A percentile compares a stretch with the other conserved stretches of the same genome.
phyloP scores from a whole-genome alignment of 2,888 invertebrate genomes.

The Conchocele bisecta region DNA sequence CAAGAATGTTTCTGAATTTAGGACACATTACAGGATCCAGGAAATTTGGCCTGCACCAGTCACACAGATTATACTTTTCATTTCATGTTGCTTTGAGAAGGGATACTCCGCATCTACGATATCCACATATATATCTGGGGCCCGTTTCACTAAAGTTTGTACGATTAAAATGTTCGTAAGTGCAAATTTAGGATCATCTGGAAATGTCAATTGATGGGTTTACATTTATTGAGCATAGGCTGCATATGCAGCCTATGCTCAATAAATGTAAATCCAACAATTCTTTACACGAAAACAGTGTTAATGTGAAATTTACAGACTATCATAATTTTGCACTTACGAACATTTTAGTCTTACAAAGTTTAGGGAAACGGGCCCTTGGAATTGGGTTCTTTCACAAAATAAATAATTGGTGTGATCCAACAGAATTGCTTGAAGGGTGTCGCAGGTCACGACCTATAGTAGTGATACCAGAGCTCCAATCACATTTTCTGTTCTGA shows the following conservation, averaged over 20 bases:
- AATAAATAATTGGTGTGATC: neutral
- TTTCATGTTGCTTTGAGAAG: constrained; percentile 1
- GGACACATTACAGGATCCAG: neutral
- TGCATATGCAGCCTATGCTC: too few relatives aligned
- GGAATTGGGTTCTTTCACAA: constrained; percentile 8
- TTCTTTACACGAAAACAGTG: too few relatives aligned
- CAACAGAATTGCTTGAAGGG: neutral
- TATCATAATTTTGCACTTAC: too few relatives aligned
- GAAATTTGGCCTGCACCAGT: constrained; percentile 8
- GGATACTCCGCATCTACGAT: constrained; percentile 10
- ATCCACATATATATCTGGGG: constrained; percentile 13
- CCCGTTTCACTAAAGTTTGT: too few relatives aligned
- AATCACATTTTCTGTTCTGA: constrained; percentile 4
- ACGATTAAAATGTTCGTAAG: too few relatives aligned
- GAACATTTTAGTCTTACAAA: too few relatives aligned
- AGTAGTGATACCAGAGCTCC: constrained; percentile 1
- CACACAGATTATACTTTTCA: constrained; percentile 4
- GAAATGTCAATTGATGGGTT: too few relatives aligned
- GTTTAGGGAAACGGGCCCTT: too few relatives aligned
- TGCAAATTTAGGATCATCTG: too few relatives aligned
- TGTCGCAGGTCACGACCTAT: neutral
- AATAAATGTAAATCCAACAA: too few relatives aligned
- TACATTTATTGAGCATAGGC: too few relatives aligned
- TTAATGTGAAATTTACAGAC: too few relatives aligned
- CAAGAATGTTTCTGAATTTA: neutral